These are phyloP conservation scores for Agonum fuliginosum DNA, from an alignment of 2,888 invertebrate genomes.

Conservation along the genomic window DNA sequence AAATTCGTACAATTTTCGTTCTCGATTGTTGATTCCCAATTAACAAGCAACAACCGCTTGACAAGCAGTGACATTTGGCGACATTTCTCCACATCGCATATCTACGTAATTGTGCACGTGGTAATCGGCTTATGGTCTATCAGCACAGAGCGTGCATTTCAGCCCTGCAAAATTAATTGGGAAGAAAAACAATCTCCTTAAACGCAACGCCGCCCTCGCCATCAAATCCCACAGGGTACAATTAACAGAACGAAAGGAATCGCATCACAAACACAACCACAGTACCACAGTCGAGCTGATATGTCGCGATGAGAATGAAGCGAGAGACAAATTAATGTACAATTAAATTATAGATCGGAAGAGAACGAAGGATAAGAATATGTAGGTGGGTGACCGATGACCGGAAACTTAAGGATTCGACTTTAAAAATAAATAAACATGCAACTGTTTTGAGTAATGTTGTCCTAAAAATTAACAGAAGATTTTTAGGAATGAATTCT, in stretches of 20 bases:
- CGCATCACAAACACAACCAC: not conserved
- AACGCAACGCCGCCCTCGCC: constrained; percentile 11
- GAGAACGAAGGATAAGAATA: no score
- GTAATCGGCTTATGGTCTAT: constrained; percentile 47
- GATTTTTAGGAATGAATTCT: no score
- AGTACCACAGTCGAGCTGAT: not conserved
- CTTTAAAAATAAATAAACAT: no score
- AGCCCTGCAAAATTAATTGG: constrained; percentile 46
- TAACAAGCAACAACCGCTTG: not conserved
- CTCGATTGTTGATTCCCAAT: not conserved
- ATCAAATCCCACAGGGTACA: constrained; percentile 48
- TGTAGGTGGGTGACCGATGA: constrained; percentile 1
- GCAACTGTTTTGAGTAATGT: no score
- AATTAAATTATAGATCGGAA: constrained; percentile 33
- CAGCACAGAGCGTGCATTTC: constrained; percentile 1
- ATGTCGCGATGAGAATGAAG: not conserved
- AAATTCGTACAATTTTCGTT: not conserved
- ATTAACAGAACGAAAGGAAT: constrained; percentile 42
- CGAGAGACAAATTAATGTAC: constrained; percentile 14
- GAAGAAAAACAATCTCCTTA: constrained; percentile 48
- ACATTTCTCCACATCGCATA: constrained; percentile 36
- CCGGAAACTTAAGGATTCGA: not conserved
- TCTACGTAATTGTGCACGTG: constrained; percentile 33
- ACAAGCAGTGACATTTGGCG: not conserved
- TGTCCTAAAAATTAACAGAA: no score